phyloP scores from a whole-genome alignment of 1,140 invertebrate species.

The Thalassaphorura encarpata region DNA sequence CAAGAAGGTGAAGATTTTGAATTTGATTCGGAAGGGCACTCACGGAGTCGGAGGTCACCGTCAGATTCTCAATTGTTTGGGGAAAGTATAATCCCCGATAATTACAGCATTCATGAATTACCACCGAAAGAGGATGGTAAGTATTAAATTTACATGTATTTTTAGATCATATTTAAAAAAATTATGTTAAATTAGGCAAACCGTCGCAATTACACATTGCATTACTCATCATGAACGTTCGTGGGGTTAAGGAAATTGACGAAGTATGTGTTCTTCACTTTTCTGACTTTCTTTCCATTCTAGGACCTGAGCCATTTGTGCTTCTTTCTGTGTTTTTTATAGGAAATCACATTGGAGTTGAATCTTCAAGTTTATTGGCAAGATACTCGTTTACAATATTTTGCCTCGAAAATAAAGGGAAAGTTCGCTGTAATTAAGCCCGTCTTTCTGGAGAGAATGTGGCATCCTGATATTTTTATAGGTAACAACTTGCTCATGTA shows the following conservation, averaged over 20 bases:
- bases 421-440: conserved; percentile 27
- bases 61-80: too few species aligned
- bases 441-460: conserved; percentile 20
- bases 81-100: conserved; percentile 21
- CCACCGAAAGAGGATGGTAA: conserved; percentile 13
- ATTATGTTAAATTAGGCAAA: conserved; percentile 1
- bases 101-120: conserved; percentile 26
- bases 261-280: conserved; percentile 12
- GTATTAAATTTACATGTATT: too few species aligned
- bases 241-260: conserved; percentile 24
- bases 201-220: conserved; percentile 15
- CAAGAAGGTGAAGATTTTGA: too few species aligned
- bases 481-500: conserved; percentile 11
- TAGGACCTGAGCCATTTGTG: too few species aligned
- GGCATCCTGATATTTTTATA: conserved; percentile 32
- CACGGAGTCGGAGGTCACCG: too few species aligned
- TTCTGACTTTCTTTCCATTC: background rate
- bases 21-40: too few species aligned
- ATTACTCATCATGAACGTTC: conserved; percentile 23
- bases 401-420: conserved; percentile 8
- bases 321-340: conserved; percentile 11
- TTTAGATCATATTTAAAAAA: background rate
- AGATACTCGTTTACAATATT: conserved; percentile 23
- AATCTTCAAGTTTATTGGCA: conserved; percentile 29
- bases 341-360: conserved; percentile 28